Conservation (phyloP, 2,113 vertebrate species). For the Crotalus horridus region DNA sequence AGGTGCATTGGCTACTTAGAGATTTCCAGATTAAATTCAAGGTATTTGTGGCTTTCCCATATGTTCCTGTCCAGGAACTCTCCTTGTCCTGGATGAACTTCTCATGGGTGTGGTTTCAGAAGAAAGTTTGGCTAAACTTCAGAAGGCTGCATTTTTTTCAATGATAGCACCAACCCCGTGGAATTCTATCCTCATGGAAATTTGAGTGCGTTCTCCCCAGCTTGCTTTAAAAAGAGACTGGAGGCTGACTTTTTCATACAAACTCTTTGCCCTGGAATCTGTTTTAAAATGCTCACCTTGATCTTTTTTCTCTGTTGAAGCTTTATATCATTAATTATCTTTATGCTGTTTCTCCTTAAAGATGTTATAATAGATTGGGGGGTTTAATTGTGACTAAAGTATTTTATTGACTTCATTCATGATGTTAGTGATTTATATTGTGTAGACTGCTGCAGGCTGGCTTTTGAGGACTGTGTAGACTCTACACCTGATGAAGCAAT, state of each 20-base stretch:
- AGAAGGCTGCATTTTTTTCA: not conserved
- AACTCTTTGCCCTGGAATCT: not conserved
- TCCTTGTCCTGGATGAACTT: not conserved
- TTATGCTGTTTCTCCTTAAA: not conserved
- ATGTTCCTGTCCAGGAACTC: not conserved
- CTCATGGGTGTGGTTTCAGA: not conserved
- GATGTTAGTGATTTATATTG: not conserved
- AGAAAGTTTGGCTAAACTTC: not conserved
- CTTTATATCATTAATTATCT: not conserved
- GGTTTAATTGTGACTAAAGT: not conserved
- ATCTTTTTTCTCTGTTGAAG: not conserved
- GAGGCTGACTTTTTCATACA: not conserved
- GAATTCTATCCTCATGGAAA: not conserved
- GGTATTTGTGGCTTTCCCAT: not conserved
- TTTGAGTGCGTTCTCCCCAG: not conserved
- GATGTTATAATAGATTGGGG: not conserved
- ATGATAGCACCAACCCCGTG: not conserved
- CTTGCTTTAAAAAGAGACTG: not conserved
- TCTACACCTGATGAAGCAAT: not conserved
- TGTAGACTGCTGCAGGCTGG: not conserved
- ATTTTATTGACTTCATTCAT: not conserved
- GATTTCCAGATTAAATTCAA: not conserved
- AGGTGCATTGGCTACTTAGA: not conserved
- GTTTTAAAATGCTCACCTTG: not conserved
- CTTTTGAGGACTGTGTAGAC: not conserved